Evolutionary conservation across 2,113 vertebrate species (phyloP).

Genomic region (Mobula hypostoma): DNA sequence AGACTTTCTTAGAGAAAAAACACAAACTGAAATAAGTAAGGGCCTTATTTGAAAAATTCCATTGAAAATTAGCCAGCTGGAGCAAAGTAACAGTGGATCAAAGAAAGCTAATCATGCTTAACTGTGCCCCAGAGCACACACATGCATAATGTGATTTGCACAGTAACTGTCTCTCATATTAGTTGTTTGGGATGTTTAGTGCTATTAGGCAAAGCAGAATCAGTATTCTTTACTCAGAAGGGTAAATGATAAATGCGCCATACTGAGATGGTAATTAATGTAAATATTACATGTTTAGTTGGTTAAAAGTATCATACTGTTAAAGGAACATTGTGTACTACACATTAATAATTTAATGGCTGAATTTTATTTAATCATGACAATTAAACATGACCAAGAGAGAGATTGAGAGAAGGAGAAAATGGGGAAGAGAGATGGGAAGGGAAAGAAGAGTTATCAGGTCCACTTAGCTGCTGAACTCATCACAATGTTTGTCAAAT

Average conservation of each 20-base stretch:
- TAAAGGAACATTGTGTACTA: not conserved
- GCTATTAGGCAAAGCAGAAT: slow-evolving; percentile 80
- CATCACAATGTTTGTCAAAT: no score
- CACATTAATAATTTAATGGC: not conserved
- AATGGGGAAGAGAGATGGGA: not conserved
- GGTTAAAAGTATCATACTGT: slow-evolving; percentile 39
- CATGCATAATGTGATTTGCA: slow-evolving; percentile 64
- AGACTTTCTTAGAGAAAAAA: slow-evolving; percentile 68
- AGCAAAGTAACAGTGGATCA: slow-evolving; percentile 66
- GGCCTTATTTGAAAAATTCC: slow-evolving; percentile 69
- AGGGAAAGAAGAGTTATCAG: no score
- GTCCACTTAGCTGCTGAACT: not conserved
- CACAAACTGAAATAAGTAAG: slow-evolving; percentile 67
- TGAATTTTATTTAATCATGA: not conserved
- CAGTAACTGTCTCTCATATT: slow-evolving; percentile 66
- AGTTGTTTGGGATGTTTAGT: slow-evolving; percentile 66
- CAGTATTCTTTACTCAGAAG: slow-evolving; percentile 73
- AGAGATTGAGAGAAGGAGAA: not conserved
- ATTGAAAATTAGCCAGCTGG: slow-evolving; percentile 70
- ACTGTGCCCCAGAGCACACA: slow-evolving; percentile 63
- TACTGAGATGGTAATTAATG: slow-evolving; percentile 76
- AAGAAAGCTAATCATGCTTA: slow-evolving; percentile 72
- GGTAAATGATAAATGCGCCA: slow-evolving; percentile 72
- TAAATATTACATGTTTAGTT: slow-evolving; percentile 69
- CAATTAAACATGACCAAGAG: not conserved